Conservation (phyloP, 2,113 vertebrate species). For the Saccopteryx leptura region DNA sequence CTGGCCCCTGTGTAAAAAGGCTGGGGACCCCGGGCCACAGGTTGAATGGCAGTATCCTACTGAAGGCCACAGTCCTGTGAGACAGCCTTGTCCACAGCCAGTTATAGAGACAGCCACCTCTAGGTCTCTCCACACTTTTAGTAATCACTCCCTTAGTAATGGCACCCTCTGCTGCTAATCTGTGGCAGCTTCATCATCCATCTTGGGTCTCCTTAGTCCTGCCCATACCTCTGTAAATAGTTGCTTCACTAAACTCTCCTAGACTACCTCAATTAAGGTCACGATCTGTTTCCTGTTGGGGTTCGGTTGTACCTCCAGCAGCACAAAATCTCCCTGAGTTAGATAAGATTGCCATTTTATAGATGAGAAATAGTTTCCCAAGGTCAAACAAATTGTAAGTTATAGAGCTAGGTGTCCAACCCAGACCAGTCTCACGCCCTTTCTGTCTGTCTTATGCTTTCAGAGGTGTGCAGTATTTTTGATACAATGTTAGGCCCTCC, state of each 20-base stretch:
- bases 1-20: too few relatives aligned
- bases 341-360: background rate
- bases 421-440: too few relatives aligned
- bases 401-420: background rate
- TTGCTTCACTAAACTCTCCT: background rate
- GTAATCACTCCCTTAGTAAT: background rate
- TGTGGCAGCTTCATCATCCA: fast-evolving
- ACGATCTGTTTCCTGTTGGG: background rate
- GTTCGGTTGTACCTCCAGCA: background rate
- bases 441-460: background rate
- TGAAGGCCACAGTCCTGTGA: background rate
- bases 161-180: background rate
- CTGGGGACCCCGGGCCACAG: too few relatives aligned
- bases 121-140: background rate
- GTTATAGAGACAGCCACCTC: background rate
- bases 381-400: background rate
- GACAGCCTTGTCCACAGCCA: background rate
- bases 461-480: background rate
- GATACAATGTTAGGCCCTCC: background rate
- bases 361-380: background rate
- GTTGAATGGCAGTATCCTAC: background rate
- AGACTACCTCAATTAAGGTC: background rate
- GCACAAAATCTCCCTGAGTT: background rate
- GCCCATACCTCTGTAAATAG: background rate
- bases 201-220: background rate